Base-by-base conservation (phyloP, 2,888 invertebrate species). In the Lissocephala sabroskyi region DNA sequence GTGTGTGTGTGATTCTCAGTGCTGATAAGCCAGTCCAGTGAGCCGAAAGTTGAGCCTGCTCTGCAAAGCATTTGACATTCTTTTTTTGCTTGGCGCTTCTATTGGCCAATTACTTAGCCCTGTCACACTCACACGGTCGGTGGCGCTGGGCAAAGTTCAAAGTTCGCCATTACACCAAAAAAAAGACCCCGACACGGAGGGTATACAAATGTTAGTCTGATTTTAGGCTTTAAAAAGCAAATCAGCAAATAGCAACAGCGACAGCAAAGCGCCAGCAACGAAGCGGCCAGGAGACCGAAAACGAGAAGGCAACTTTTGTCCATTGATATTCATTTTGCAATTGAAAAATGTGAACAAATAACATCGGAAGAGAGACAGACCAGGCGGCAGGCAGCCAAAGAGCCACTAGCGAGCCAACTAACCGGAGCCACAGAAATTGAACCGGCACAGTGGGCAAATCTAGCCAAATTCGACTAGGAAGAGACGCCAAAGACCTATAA, bases 81-180 rank as follows among this genome's bases (percentile, higher is more conserved):
- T 10, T 32, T 56, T 52, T 33, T 36, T 42, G 26, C 41, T 18
- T 7, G 39, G 23, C 3, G 7, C 23, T 23, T 23, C 7, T 7
- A 23, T 23, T 23, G 7, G 4, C 23, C 23, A 23, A 23, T 23
- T 23, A 23, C 23, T 23, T 23, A 47, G 41, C 26, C 48, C 51
- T 46, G 36, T 54, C 45, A 35, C 18, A 35, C 10, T 23, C 3
- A 23, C 23, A 23, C 7, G 7, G n/a, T n/a, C n/a, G n/a, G n/a
- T n/a, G n/a, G 41, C 44, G 36, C 41, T 30, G 41, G 37, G 40
- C 51, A 55, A 43, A 41, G 53, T 45, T 54, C 47, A 43, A 39
- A 62, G 58, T 59, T 58, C 68, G 62, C 41, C 65, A 55, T 62
- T n/a, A n/a, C n/a, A n/a, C n/a, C 23, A 23, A 23, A 7, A 62